These are phyloP conservation scores for Piaya cayana DNA, from an alignment of 2,113 vertebrate genomes.

Conservation along the genomic window DNA sequence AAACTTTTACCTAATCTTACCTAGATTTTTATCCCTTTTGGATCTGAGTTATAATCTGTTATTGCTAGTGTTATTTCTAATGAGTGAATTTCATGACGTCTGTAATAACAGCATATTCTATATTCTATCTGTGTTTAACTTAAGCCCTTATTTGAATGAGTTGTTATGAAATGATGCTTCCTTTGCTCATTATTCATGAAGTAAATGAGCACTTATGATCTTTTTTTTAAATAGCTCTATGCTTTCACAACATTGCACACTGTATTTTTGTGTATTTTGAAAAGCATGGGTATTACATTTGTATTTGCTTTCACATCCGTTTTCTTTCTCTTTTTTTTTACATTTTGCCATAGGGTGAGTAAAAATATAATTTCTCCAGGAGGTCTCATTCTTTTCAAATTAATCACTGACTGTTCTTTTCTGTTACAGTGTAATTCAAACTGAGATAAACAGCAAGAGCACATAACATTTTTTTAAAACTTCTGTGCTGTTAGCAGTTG, in stretches of 20 bases:
- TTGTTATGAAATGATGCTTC: neutral
- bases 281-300: neutral
- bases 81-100: neutral
- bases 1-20: neutral
- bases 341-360: neutral
- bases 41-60: neutral
- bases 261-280: neutral
- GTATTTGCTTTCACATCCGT: neutral
- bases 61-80: neutral
- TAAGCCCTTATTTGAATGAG: neutral
- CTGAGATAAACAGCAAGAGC: neutral
- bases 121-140: neutral
- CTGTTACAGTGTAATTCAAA: neutral
- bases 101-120: neutral
- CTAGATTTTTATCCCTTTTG: neutral
- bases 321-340: neutral
- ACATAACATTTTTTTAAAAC: neutral
- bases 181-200: neutral
- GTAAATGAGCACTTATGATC: neutral
- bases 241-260: neutral
- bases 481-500: neutral
- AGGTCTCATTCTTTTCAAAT: neutral
- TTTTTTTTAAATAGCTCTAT: neutral
- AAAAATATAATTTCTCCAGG: neutral
- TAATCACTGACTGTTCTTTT: neutral